These are phyloP conservation scores for Drosophila buzzatii DNA, from an alignment of 2,888 invertebrate genomes.

Conservation along the genomic window DNA sequence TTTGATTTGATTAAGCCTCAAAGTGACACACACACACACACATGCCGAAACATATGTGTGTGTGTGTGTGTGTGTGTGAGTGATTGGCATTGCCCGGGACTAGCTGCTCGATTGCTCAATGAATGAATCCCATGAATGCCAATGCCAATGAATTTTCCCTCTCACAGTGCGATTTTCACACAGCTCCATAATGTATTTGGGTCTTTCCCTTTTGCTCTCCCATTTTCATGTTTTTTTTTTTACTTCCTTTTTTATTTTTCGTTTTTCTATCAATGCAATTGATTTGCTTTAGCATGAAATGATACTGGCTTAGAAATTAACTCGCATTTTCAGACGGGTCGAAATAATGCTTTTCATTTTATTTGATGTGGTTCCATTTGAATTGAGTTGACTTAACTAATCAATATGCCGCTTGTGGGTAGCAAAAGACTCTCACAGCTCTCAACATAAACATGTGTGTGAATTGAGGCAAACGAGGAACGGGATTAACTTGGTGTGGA, in stretches of 20 bases:
- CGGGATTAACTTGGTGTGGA: not conserved
- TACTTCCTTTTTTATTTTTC: constrained; percentile 4
- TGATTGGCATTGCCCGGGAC: constrained; percentile 45
- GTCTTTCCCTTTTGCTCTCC: not conserved
- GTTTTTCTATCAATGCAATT: constrained; percentile 62
- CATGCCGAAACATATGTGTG: not conserved
- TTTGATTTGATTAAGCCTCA: constrained; percentile 65
- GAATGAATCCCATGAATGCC: constrained; percentile 67
- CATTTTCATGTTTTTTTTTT: not conserved
- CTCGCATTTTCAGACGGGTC: constrained; percentile 40
- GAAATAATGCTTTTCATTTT: not conserved
- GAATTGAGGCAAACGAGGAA: not conserved
- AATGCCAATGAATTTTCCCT: constrained; percentile 44
- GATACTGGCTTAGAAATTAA: constrained; percentile 43
- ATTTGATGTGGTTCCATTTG: constrained; percentile 6
- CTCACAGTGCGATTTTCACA: constrained; percentile 31
- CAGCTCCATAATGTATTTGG: constrained; percentile 19
- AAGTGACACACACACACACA: constrained; percentile 13
- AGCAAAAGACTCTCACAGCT: not conserved
- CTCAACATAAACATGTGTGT: not conserved
- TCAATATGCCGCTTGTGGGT: not conserved
- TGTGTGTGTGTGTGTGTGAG: constrained; percentile 4
- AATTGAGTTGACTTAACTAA: not conserved
- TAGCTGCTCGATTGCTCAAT: constrained; percentile 44
- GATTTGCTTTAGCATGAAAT: constrained; percentile 61